Evolutionary conservation across 2,888 invertebrate species (phyloP), one percentile per base, ranked within the genome.

Genomic region (Drosophila algonquin): DNA sequence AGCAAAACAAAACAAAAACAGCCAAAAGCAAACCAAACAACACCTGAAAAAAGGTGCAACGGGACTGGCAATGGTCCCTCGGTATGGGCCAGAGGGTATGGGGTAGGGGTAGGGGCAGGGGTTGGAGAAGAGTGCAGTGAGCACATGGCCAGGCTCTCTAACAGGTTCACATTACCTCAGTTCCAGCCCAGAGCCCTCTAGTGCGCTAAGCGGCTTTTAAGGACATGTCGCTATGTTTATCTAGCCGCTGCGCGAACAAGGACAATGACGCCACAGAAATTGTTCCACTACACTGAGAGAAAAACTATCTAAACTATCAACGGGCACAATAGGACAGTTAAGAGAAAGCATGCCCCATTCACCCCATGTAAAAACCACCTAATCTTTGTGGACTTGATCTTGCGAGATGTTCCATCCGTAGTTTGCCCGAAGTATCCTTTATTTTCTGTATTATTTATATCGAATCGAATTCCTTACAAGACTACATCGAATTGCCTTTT

Each of bases 171-270:
- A 84, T 87, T 79, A 73, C 77, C 52, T 51, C 40, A 48, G 53
- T 54, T 52, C 47, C 35, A 12, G 53, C 55, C 62, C 54, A 55
- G 59, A 47, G 51, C 48, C 47, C 64, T 53, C 71, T 16, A 71
- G 69, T 71, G 74, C 75, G 86, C 73, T 83, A 87, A 83, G 83
- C 86, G 83, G 86, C 88, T 88, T 77, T 89, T 89, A 86, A 83
- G 89, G 89, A 81, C 84, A 76, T 74, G 76, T 83, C 75, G 61
- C 65, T 73, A 67, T 81, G 80, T 81, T 84, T 89, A 88, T 89
- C 79, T 88, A 84, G 80, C 68, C 55, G 64, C 55, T 57, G 54
- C 56, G 53, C 53, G 52, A 44, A 63, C 68, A 73, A 72, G 86
- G 76, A 79, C 86, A 83, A 84, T 84, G 83, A 84, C 83, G 88